Base-by-base conservation (phyloP, 2,888 invertebrate species). In the Drosophila maculinotata region DNA sequence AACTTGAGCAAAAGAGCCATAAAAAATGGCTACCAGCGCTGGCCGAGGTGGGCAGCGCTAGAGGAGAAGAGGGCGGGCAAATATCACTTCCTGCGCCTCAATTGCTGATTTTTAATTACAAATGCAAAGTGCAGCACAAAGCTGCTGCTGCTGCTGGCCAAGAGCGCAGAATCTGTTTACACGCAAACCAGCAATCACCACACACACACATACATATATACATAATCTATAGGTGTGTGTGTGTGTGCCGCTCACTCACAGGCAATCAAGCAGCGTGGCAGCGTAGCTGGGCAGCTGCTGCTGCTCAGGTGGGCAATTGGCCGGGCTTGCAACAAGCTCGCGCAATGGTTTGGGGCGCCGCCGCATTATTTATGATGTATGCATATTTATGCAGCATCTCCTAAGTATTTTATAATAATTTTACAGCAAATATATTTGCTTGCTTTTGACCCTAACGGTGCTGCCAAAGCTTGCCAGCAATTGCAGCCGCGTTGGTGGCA, bases 51-150 rank as follows among this genome's bases (percentile, higher is more conserved):
- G 25, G 42, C n/a, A 39, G 42, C 44, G 42, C 20, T 20, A 44
- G 53, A 60, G 35, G 28, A 25, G 41, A 12, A 30, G 15, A 14
- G 4, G 30, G 31, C 28, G 33, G 64, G 36, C 33, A 10, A 23
- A 42, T 83, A 72, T 76, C 74, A 82, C 81, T 82, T 82, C 81
- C 81, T 82, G 81, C 67, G 70, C 54, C 70, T 69, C 81, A 82
- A 82, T 84, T 81, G 85, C 85, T 76, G 81, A 82, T 84, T 82
- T 84, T 82, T 82, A 84, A 82, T 82, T 82, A 82, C 81, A 81
- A 82, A 82, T 82, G 81, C 81, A 82, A 82, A 82, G 76, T 81
- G 85, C 79, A 78, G n/a, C 54, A 65, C 28, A 49, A 51, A 63
- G n/a, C n/a, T n/a, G n/a, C n/a, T n/a, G n/a, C 49, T 20, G 69